Evolutionary conservation across 2,888 invertebrate species (phyloP), one percentile per base, ranked within the genome.

Genomic region (Notodonta dromedarius): DNA sequence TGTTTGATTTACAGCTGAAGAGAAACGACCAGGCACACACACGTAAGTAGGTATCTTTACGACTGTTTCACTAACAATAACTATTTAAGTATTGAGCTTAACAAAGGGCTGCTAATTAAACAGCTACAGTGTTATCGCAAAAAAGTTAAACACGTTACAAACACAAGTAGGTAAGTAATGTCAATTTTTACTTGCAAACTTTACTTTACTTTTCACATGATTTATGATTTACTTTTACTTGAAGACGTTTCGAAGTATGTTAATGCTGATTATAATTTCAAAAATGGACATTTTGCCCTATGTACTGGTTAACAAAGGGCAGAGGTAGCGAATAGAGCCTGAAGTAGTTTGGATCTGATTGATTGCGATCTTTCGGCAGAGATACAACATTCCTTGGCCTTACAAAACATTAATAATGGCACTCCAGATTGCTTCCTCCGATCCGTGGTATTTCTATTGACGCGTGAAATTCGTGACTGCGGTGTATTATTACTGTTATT

Each of bases 1-100:
- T 83, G 85, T 84, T 82, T 89, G 87, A 89, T 89, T 88, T 89
- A 89, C 78, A 79, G 69, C 63, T 71, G 71, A 78, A 83, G 80
- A 82, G 80, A 78, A 80, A 76, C 74, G 77, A 79, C 79, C 70
- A 71, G 72, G 73, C 77, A 71, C 70, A 63, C 58, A 70, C 69
- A 63, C 58, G 63, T 63, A 65, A 2, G 71, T 63, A 65, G 24
- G 71, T 64, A 67, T 59, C 67, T 79, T 82, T 79, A 82, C 76
- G 79, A 77, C 65, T 74, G 72, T 71, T 80, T 74, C 71, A 72
- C 66, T 69, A 69, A 79, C 66, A 68, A 65, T 68, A 70, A 70
- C 70, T 69, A 70, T 74, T 77, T 62, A 63, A 55, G 58, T 59
- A 65, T 66, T 56, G 42, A 63, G 61, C 62, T 62, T 59, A 42